Evolutionary conservation across 2,797 vertebrate species (phyloP).

Genomic region (Myotis daubentonii): DNA sequence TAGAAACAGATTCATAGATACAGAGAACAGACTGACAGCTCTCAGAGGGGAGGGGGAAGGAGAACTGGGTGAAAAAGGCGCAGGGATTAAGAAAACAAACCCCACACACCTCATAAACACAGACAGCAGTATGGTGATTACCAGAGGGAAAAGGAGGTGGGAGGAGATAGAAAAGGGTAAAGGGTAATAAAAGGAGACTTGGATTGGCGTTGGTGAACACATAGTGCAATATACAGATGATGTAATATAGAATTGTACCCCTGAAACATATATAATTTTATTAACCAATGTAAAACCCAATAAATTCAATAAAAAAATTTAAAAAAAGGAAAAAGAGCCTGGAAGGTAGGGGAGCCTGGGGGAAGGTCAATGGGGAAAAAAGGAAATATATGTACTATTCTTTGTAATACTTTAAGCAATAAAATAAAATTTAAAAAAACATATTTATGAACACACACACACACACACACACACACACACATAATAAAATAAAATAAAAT

Average conservation of each 20-base stretch:
- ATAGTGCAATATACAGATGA: neutral
- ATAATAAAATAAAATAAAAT: neutral
- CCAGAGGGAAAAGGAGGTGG: neutral
- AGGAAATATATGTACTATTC: no score
- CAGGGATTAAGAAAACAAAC: neutral
- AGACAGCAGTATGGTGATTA: neutral
- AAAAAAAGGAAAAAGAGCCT: neutral
- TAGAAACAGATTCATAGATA: neutral
- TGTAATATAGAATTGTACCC: neutral
- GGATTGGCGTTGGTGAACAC: neutral
- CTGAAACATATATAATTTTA: neutral
- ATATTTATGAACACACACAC: no score
- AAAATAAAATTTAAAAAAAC: no score
- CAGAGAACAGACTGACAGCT: neutral
- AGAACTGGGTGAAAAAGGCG: neutral
- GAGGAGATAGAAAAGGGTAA: neutral
- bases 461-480: neutral
- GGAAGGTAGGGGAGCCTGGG: no score
- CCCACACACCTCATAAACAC: neutral
- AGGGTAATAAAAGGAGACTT: neutral
- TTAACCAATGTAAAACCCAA: neutral
- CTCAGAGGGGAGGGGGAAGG: neutral
- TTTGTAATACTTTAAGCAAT: no score
- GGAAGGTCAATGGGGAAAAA: no score
- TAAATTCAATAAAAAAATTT: neutral